These are phyloP conservation scores for Cranoglanis bouderius DNA, from an alignment of 2,113 vertebrate species.

Conservation along the genomic window DNA sequence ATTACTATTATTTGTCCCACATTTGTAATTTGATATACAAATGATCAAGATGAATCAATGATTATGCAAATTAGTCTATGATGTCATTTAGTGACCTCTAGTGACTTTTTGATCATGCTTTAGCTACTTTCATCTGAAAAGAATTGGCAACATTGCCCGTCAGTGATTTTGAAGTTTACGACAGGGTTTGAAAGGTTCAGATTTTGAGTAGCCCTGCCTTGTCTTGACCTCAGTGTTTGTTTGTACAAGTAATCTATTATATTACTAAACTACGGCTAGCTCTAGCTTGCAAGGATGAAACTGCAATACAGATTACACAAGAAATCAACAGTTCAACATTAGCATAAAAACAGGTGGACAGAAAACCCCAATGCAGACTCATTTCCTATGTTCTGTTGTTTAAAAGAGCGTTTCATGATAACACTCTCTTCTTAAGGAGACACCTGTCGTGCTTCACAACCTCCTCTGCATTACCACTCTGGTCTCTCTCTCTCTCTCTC, in stretches of 20 bases:
- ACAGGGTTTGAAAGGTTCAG: not conserved
- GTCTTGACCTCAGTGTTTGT: not conserved
- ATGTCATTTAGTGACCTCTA: not conserved
- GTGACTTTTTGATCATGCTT: no score
- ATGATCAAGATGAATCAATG: no score
- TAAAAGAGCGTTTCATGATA: slow-evolving; percentile 8
- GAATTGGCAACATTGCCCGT: no score
- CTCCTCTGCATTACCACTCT: slow-evolving; percentile 24
- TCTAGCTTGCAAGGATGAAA: not conserved
- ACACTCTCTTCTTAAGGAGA: slow-evolving; percentile 8
- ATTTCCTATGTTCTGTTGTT: slow-evolving; percentile 12
- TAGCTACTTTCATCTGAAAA: no score
- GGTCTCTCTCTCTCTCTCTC: slow-evolving; percentile 1
- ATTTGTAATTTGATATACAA: no score
- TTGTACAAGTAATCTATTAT: not conserved
- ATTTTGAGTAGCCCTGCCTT: not conserved
- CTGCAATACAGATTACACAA: not conserved
- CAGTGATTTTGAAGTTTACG: no score
- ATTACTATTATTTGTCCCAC: not conserved
- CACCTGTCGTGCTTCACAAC: slow-evolving; percentile 41
- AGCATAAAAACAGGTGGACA: not conserved
- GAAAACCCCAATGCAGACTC: not conserved
- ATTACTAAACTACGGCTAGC: not conserved
- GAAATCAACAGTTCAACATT: not conserved
- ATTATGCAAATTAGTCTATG: not conserved